Base-by-base conservation (phyloP, 2,113 vertebrate species). In the Mus spicilegus region DNA sequence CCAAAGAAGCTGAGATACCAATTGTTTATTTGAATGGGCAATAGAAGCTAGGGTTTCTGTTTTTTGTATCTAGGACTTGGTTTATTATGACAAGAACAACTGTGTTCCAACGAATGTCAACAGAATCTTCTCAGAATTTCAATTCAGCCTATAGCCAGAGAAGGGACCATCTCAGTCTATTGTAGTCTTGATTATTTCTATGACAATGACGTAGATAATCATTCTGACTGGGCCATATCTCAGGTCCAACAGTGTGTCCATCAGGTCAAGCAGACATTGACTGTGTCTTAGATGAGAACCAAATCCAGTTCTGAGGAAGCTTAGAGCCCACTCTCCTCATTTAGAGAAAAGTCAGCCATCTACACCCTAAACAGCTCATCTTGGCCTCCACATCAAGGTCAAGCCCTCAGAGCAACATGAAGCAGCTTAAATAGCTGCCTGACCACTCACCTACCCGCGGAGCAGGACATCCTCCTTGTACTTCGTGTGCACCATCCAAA, bases 51-150 rank as follows among this genome's bases (percentile, higher is more conserved):
- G 46, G 28, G 54, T 95, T 88, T 92, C 88, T 96, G 89, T 94
- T 95, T 90, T 72, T 8, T 36, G 36, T 69, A 28, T 81, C 81
- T 86, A 61, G 70, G 65, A 36, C 86, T 92, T 73, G 51, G 51
- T 89, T 96, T 94, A 65, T 19, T 86, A 82, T 12, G 49, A 87
- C 80, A 92, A 92, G 85, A 97, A 93, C 56, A 42, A 24, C 65
- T 87, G 39, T 65, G n/a, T 88, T 90, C 65, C 80, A 67, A 85
- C 20, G 39, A 94, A 93, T 72, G 80, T 72, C 67, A 92, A 73
- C 28, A 87, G 33, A 92, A 75, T 81, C 49, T 67, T 85, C 87
- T 93, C 70, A 93, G 70, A 95, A 76, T 90, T 93, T 78, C 75
- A 61, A 0, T 80, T 92, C 80, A 30, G 65, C 51, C 78, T 90